Conservation (phyloP, 2,113 vertebrate genomes). For the Uropsilus gracilis region DNA sequence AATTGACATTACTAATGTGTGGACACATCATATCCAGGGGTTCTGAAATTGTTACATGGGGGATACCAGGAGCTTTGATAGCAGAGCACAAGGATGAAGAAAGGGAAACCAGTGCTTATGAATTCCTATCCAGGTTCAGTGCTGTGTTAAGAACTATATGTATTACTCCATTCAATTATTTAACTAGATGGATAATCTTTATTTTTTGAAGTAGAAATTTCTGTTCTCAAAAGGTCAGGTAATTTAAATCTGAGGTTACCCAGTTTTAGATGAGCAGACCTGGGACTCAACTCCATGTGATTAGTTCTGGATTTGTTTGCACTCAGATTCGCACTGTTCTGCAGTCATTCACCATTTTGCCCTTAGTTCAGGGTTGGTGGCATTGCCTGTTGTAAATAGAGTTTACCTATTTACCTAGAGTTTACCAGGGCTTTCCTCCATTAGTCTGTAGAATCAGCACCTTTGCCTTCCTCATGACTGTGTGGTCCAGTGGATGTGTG, state of each 20-base stretch:
- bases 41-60: neutral
- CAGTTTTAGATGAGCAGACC: neutral
- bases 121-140: neutral
- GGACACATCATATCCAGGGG: neutral
- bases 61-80: neutral
- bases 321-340: neutral
- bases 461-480: no score
- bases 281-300: neutral
- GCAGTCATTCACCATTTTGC: no score
- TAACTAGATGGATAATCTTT: neutral
- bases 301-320: neutral
- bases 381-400: neutral
- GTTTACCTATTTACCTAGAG: no score
- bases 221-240: neutral
- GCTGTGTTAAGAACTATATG: fast-evolving
- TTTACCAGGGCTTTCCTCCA: no score
- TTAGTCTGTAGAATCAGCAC: no score
- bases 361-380: neutral
- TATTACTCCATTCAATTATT: neutral
- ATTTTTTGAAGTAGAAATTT: neutral
- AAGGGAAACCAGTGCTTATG: neutral
- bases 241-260: neutral
- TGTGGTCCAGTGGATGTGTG: no score
- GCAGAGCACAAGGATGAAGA: neutral
- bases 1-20: neutral